Evolutionary conservation across 1,140 invertebrate species (phyloP).

Genomic region (Eumeta japonica): DNA sequence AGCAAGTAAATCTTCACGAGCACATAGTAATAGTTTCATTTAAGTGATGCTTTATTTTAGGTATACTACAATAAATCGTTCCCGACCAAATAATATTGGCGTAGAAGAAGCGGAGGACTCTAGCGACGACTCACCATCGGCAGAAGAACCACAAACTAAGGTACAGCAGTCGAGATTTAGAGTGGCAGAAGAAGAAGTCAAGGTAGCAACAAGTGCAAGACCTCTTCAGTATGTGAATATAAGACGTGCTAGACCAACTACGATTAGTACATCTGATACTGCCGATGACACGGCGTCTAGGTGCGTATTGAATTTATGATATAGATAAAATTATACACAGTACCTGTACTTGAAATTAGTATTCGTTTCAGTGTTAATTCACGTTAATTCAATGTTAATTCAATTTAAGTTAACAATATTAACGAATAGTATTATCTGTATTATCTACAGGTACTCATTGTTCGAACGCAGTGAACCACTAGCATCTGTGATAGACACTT

Average conservation of each 20-base stretch:
- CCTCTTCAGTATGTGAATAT: slow-evolving; percentile 68
- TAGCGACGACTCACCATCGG: too few relatives aligned
- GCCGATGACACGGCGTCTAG: slow-evolving; percentile 33
- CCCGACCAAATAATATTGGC: slow-evolving; percentile 20
- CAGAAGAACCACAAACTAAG: too few relatives aligned
- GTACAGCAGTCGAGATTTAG: slow-evolving; percentile 14
- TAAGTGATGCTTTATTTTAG: too few relatives aligned
- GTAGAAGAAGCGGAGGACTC: slow-evolving; percentile 55
- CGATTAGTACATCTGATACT: slow-evolving; percentile 27
- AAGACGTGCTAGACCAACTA: slow-evolving; percentile 59
- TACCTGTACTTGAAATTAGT: too few relatives aligned
- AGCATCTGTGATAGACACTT: slow-evolving; percentile 24
- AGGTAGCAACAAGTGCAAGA: slow-evolving; percentile 31
- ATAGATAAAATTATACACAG: too few relatives aligned
- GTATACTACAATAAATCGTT: slow-evolving; percentile 60
- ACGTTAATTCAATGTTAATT: too few relatives aligned
- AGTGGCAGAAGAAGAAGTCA: slow-evolving; percentile 22
- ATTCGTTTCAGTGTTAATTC: too few relatives aligned
- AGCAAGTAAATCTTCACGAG: too few relatives aligned
- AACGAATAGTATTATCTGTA: slow-evolving; percentile 7
- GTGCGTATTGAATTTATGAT: too few relatives aligned
- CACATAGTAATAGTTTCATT: too few relatives aligned
- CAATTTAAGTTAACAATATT: too few relatives aligned
- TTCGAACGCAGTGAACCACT: slow-evolving; percentile 35
- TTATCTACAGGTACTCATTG: slow-evolving; percentile 34